Evolutionary conservation across 2,113 vertebrate species (phyloP), one percentile per base, ranked within the genome.

Genomic region (Caranx melampygus): DNA sequence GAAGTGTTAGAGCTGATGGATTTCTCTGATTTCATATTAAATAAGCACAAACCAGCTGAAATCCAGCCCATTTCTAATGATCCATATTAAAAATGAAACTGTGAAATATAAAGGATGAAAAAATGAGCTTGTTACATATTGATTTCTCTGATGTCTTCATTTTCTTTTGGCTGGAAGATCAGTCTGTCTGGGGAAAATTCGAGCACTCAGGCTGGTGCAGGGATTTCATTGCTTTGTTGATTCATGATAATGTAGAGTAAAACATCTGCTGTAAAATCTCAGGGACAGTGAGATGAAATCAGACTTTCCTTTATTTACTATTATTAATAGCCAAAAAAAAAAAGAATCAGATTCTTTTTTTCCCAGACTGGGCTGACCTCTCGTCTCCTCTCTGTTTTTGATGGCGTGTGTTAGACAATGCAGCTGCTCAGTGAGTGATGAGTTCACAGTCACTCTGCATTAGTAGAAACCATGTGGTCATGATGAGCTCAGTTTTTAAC

Each of bases 401-500:
- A 68, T 47, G 75, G 54, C 65, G 68, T 66, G 20, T 82, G 69
- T 78, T 15, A 40, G 45, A n/a, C 78, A 54, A 58, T 7, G 20
- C 21, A 16, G 55, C 15, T 3, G 26, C 55, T 70, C 63, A 10
- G 15, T 7, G 40, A n/a, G 4, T 12, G 57, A 55, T 31, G 55
- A 20, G 31, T 21, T 57, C 69, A 68, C 65, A 51, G 33, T 34
- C 65, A 45, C 51, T 65, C 21, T 49, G 49, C 71, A 44, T 60
- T 59, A 34, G 49, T 49, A 45, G 49, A 45, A 52, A 33, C 52
- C n/a, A 34, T 66, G 75, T 59, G 31, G 54, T 47, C 45, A 9
- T 62, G 69, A 71, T 71, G 86, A 86, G 76, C 78, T 83, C 72
- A 69, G 68, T 68, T 44, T 51, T 44, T 45, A 68, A 77, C 37